A percentile compares a stretch with the other conserved stretches of the same genome.
Evolutionary conservation across 2,113 vertebrate species (phyloP).

Genomic region (Gasterosteus nipponicus): DNA sequence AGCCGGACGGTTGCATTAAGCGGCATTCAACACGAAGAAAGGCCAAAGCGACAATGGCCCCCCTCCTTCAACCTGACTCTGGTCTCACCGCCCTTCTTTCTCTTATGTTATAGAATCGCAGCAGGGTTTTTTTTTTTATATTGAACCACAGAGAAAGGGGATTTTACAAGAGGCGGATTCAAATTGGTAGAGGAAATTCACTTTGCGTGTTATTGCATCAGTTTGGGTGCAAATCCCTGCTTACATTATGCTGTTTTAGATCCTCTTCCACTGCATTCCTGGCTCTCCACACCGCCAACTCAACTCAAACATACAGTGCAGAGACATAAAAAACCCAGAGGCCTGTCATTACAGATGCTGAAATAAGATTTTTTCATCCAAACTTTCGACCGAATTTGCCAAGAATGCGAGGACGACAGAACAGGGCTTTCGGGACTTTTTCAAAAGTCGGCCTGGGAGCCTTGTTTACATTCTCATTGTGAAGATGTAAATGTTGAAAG

Average conservation of each 20-base stretch:
- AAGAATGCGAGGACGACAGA: neutral
- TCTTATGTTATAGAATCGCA: constrained; percentile 9
- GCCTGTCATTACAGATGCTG: neutral
- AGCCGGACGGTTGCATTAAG: constrained; percentile 32
- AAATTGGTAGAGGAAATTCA: neutral
- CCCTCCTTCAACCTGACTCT: constrained; percentile 38
- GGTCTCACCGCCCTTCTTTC: constrained; percentile 1
- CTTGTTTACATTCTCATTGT: constrained; percentile 62
- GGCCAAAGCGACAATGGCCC: constrained; percentile 44
- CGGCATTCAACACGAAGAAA: constrained; percentile 50
- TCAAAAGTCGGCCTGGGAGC: constrained; percentile 13
- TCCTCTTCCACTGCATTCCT: constrained; percentile 24
- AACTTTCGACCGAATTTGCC: neutral
- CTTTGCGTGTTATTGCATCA: constrained; percentile 46
- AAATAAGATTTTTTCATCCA: neutral
- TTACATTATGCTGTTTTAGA: constrained; percentile 12
- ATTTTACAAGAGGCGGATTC: constrained; percentile 1
- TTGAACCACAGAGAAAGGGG: neutral
- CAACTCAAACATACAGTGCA: neutral
- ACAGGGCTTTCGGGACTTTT: constrained; percentile 13
- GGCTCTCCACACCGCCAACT: neutral
- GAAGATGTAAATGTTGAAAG: constrained; percentile 23
- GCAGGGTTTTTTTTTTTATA: neutral
- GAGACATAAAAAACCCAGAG: neutral
- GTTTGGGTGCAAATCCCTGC: constrained; percentile 31